Base-by-base conservation (phyloP, 1,140 invertebrate genomes). In the Ctenoplectra terminalis region DNA sequence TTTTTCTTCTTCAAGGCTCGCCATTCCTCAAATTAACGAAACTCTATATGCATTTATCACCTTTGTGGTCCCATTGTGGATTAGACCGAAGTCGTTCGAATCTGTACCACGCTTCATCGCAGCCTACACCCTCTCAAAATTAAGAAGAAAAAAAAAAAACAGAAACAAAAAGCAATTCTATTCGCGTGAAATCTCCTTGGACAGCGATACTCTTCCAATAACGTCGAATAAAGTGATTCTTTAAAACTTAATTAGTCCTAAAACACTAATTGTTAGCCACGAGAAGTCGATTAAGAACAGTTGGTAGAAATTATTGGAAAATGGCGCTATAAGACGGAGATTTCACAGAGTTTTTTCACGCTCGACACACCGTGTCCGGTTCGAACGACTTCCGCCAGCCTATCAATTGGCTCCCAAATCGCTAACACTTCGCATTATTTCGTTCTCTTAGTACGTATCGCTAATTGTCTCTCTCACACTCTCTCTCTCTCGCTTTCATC, bases 331-430 rank as follows among this genome's bases (percentile, higher is more conserved):
- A 2, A 48, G 29, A 70, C 8, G 13, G 9, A 26, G 26, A 61
- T 71, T 71, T 71, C 56, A 17, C 15, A 17, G 8, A 2, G 29
- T 50, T 2, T 0, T 29, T 29, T 9, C 23, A 31, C 2, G 26
- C 7, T 58, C 15, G 17, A 23, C 29, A 20, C 43, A 8, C 3
- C 4, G 5, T 34, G 29, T 26, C 8, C 29, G 34, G 31, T 71
- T 86, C 87, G 81, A 91, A 89, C 86, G 89, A 90, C 87, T 93
- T 90, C 88, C 83, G 85, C 79, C 88, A 89, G 88, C 88, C 88
- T 90, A 92, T 93, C 91, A 92, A 89, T 92, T 92, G 91, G 91
- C 92, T 93, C 91, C 89, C 92, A 91, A 80, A 73, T 91, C 84
- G 71, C 61, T 79, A 79, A 64, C 52, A 20, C 81, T 72, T 77